Evolutionary conservation across 2,113 vertebrate species (phyloP).

Genomic region (Hiodon tergisus): DNA sequence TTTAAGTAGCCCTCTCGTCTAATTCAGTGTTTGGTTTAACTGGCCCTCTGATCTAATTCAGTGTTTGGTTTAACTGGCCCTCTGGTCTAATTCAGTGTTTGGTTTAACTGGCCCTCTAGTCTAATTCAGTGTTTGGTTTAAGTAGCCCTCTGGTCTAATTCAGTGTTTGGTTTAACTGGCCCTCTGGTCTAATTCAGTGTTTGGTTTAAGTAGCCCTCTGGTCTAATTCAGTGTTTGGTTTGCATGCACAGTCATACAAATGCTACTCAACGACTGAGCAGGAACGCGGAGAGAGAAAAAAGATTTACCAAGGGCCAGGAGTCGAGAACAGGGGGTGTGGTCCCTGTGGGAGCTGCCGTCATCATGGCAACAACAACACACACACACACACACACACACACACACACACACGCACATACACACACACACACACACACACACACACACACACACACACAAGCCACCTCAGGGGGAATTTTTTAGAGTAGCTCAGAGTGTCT

Average conservation of each 20-base stretch:
- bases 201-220: background rate
- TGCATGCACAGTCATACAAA: background rate
- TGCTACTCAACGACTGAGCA: constrained; percentile 32
- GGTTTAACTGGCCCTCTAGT: too few relatives aligned
- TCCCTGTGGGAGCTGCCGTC: constrained; percentile 41
- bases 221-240: background rate
- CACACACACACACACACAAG: too few relatives aligned
- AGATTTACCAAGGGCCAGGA: constrained; percentile 42
- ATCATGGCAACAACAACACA: constrained; percentile 55
- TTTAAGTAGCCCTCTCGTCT: too few relatives aligned
- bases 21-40: too few relatives aligned
- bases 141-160: too few relatives aligned
- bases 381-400: constrained; percentile 21
- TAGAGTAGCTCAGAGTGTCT: background rate
- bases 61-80: too few relatives aligned
- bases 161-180: too few relatives aligned
- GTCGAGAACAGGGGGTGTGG: constrained; percentile 53
- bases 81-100: too few relatives aligned
- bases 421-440: too few relatives aligned
- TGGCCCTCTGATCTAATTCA: background rate
- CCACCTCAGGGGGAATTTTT: background rate
- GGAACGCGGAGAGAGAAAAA: constrained; percentile 43
- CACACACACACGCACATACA: too few relatives aligned
- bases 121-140: too few relatives aligned
- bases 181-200: too few relatives aligned